These are phyloP conservation scores for Mythimna ferrago DNA, from an alignment of 2,888 invertebrate genomes.

Conservation along the genomic window DNA sequence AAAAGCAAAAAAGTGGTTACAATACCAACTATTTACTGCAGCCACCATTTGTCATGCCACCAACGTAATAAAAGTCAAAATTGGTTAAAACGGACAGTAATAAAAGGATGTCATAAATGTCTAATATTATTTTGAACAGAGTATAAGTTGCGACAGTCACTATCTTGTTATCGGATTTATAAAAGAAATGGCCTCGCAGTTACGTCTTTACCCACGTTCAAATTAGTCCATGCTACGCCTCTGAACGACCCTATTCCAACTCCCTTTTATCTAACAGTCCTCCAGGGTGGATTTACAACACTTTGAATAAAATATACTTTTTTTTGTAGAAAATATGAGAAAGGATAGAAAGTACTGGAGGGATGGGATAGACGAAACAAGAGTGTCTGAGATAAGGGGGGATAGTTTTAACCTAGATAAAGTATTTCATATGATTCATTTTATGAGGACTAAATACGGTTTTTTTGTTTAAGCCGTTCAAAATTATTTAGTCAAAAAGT, in stretches of 20 bases:
- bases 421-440: neutral
- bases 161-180: too few species aligned
- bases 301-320: slow-evolving; percentile 47
- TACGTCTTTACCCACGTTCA: too few species aligned
- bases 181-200: too few species aligned
- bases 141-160: too few species aligned
- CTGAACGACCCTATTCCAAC: slow-evolving; percentile 24
- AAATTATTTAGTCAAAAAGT: neutral
- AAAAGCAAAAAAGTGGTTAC: too few species aligned
- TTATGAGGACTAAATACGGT: neutral
- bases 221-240: too few species aligned
- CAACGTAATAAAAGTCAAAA: too few species aligned
- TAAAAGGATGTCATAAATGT: too few species aligned
- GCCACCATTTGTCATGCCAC: too few species aligned
- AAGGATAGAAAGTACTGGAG: slow-evolving; percentile 13
- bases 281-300: slow-evolving; percentile 46
- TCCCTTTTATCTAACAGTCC: slow-evolving; percentile 37
- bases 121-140: too few species aligned
- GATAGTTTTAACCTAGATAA: neutral
- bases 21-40: too few species aligned
- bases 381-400: slow-evolving; percentile 6
- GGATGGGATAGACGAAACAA: slow-evolving; percentile 7
- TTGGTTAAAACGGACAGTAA: too few species aligned
- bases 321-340: slow-evolving; percentile 40
- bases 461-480: neutral